Evolutionary conservation across 2,113 vertebrate species (phyloP).

Genomic region (Sylvilagus bachmani): DNA sequence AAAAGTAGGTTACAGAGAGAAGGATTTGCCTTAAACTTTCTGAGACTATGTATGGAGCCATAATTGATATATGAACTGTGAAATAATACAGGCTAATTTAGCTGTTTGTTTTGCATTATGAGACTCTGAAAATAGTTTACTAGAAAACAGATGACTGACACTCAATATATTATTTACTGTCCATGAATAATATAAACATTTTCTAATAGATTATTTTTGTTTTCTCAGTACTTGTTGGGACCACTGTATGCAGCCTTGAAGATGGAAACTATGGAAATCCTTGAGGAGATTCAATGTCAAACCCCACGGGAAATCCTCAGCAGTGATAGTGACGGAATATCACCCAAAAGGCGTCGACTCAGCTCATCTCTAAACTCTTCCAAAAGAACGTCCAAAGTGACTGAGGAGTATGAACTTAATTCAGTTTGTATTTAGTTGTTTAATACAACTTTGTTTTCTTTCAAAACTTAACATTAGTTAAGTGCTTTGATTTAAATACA

Average conservation of each 20-base stretch:
- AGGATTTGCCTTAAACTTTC: conserved; percentile 25
- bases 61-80: neutral
- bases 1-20: neutral
- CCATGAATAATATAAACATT: conserved; percentile 35
- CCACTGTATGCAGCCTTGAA: conserved; percentile 92
- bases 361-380: conserved; percentile 82
- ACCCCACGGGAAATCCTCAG: conserved; percentile 76
- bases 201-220: conserved; percentile 75
- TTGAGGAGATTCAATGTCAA: conserved; percentile 81
- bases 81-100: conserved; percentile 33
- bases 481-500: conserved; percentile 56
- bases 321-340: conserved; percentile 86
- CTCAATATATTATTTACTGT: conserved; percentile 13
- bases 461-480: conserved; percentile 43
- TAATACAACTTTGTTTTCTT: conserved; percentile 58
- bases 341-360: conserved; percentile 88
- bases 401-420: conserved; percentile 82
- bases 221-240: conserved; percentile 91
- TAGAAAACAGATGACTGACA: neutral
- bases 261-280: conserved; percentile 87
- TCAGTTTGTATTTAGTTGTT: conserved; percentile 60
- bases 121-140: conserved; percentile 45
- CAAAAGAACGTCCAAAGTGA: conserved; percentile 67
- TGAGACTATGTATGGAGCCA: neutral
- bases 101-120: conserved; percentile 51